A percentile compares a stretch with the other conserved stretches of the same genome.
Conservation (phyloP, 2,888 invertebrate genomes). For the Aethes cnicana region DNA sequence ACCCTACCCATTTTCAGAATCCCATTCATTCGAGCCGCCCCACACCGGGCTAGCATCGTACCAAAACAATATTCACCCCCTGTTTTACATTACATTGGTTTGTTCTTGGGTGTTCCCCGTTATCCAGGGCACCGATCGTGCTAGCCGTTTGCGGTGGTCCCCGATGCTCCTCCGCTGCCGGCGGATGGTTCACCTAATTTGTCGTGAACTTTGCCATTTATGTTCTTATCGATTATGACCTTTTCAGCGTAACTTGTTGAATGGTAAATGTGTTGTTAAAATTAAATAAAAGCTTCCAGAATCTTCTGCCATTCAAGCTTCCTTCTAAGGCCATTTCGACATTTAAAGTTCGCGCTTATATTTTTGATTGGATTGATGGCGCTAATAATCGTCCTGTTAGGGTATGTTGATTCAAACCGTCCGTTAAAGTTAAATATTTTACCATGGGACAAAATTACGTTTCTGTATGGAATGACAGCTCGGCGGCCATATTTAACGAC, state of each 20-base stretch:
- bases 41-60: constrained; percentile 15
- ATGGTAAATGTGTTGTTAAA: constrained; percentile 39
- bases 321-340: constrained; percentile 13
- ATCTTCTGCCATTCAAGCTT: constrained; percentile 16
- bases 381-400: neutral
- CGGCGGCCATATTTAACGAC: too few relatives aligned
- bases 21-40: constrained; percentile 55
- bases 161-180: constrained; percentile 45
- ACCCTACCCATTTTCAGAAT: constrained; percentile 29
- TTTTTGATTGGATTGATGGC: neutral
- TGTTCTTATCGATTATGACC: constrained; percentile 62
- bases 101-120: neutral
- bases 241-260: constrained; percentile 62
- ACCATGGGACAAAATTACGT: too few relatives aligned
- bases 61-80: constrained; percentile 12
- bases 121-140: constrained; percentile 3
- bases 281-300: constrained; percentile 18
- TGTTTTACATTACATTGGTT: constrained; percentile 5
- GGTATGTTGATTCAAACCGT: too few relatives aligned
- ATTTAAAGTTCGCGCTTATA: constrained; percentile 18
- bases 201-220: constrained; percentile 66
- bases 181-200: constrained; percentile 42
- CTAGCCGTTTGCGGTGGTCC: constrained; percentile 19
- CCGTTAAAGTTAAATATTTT: too few relatives aligned
- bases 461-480: too few relatives aligned